Conservation (phyloP, 2,888 invertebrate genomes). For the Callyntrura sp. region DNA sequence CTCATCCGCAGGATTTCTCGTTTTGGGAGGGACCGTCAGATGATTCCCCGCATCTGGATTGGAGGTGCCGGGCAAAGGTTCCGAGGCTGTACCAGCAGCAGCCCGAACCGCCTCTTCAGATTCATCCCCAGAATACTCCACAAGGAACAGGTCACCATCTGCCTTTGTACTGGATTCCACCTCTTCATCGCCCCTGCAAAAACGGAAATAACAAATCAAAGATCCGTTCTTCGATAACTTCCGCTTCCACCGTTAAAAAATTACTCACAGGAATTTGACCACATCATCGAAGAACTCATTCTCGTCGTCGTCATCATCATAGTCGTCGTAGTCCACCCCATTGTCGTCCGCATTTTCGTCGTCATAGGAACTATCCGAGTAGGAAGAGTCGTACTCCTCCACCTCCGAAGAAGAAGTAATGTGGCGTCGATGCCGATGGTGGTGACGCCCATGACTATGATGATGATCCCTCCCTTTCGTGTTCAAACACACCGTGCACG, state of each 20-base stretch:
- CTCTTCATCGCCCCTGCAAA: constrained; percentile 80
- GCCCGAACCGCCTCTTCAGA: constrained; percentile 17
- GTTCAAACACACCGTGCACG: constrained; percentile 27
- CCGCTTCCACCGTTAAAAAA: not conserved
- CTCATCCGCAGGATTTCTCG: not conserved
- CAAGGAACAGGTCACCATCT: constrained; percentile 79
- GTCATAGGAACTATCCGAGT: constrained; percentile 71
- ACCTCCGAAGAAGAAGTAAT: constrained; percentile 41
- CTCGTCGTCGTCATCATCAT: constrained; percentile 68
- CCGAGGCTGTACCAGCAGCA: not conserved
- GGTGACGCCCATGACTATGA: not conserved
- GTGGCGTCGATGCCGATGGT: not conserved
- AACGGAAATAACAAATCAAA: not conserved
- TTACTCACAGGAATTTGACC: constrained; percentile 64
- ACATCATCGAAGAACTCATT: constrained; percentile 68
- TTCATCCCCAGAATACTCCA: constrained; percentile 72
- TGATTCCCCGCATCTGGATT: not conserved
- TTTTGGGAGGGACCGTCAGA: not conserved
- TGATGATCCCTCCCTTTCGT: not conserved
- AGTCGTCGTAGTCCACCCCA: constrained; percentile 55
- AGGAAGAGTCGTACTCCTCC: constrained; percentile 69
- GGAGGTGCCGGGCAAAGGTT: not conserved
- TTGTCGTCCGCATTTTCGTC: not conserved
- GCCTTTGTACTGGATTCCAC: constrained; percentile 76
- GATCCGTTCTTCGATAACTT: not conserved